A percentile compares a stretch with the other conserved stretches of the same genome.
Conservation (phyloP, 2,888 invertebrate genomes). For the Leptopilina drosophilae region DNA sequence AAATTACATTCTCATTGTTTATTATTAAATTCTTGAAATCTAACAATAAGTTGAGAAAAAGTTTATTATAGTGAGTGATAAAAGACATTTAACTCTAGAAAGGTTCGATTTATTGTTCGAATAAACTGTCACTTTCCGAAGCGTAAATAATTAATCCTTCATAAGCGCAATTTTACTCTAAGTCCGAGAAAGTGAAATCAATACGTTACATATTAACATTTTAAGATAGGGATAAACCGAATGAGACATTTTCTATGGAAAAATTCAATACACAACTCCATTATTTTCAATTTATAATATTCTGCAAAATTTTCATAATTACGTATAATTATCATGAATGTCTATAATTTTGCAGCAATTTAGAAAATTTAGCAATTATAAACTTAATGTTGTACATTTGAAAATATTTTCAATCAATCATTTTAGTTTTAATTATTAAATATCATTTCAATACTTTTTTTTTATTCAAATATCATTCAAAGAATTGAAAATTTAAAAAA, state of each 20-base stretch:
- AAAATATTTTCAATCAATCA: background rate
- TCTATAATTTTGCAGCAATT: too few species aligned
- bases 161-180: background rate
- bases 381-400: too few species aligned
- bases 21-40: too few species aligned
- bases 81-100: conserved; percentile 1
- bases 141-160: conserved; percentile 14
- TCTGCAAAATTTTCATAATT: too few species aligned
- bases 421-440: background rate
- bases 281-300: background rate
- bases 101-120: background rate
- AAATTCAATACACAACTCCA: background rate
- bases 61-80: background rate
- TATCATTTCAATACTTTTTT: background rate
- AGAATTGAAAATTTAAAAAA: background rate
- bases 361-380: too few species aligned
- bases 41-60: background rate
- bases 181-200: conserved; percentile 4
- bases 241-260: background rate
- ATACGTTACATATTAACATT: conserved; percentile 15
- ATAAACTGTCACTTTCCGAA: conserved; percentile 6
- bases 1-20: too few species aligned
- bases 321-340: too few species aligned
- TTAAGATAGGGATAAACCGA: background rate
- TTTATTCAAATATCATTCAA: background rate